Evolutionary conservation across 2,888 invertebrate species (phyloP), one percentile per base, ranked within the genome.

Genomic region (Galerucella calmariensis): DNA sequence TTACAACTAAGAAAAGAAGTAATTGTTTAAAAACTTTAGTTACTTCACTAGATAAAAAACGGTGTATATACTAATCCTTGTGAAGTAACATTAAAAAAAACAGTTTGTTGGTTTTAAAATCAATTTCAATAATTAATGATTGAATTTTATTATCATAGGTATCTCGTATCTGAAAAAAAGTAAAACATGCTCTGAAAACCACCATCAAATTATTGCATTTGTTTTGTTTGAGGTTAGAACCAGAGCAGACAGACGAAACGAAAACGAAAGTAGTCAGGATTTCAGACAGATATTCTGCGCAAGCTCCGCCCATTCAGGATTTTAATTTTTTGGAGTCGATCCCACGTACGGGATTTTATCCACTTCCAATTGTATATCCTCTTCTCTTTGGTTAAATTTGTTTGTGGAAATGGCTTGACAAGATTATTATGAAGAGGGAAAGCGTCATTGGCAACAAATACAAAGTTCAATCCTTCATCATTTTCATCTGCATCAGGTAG

Each of bases 401-500:
- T 72, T 78, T 78, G 79, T 44, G 35, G 35, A 35, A 35, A 35
- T 78, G 76, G 77, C 74, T 81, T 69, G 82, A 81, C 75, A 72
- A 82, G 76, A 66, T 78, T 58, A 10, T 66, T 53, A 16, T 74
- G 41, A 51, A 79, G 71, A 69, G 73, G 35, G 69, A 78, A 78
- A 12, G 75, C 71, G 6, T 41, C 72, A 59, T 72, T 62, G 46
- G n/a, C 67, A 6, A 72, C n/a, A 67, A 72, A 61, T n/a, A 72
- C 72, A 61, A 72, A 72, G 35, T 72, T 67, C 0, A 67, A 27
- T 35, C n/a, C 24, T 72, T 67, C 72, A 44, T 72, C 66, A n/a
- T n/a, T n/a, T n/a, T n/a, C n/a, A n/a, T n/a, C n/a, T n/a, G n/a
- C n/a, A n/a, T n/a, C n/a, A n/a, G n/a, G n/a, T n/a, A n/a, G n/a